Base-by-base conservation (phyloP, 2,797 vertebrate species). In the Mus spretus region DNA sequence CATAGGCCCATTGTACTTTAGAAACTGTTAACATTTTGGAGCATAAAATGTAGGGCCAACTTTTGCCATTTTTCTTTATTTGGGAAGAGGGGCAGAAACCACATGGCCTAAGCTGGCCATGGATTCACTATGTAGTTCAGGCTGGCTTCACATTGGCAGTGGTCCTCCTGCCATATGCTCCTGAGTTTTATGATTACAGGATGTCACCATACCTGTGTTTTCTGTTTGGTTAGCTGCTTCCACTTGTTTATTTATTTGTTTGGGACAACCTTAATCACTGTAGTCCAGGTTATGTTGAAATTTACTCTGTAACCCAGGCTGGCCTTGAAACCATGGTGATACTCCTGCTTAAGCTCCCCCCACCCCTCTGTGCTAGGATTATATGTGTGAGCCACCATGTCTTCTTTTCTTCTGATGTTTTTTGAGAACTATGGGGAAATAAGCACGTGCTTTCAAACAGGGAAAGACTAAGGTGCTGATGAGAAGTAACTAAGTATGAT, bases 401-500 rank as follows among this genome's bases (percentile, higher is more conserved):
- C 40, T 50, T 19, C 8, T 11, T 79, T 79, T 63, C 53, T 90
- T 50, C 74, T 78, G 22, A 26, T 78, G 10, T 47, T 82, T 93
- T n/a, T 84, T 55, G 1, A 65, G 28, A 47, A 34, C 95, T 93
- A 9, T 74, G 89, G 94, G 82, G 31, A 40, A 78, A 65, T 96
- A 83, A 72, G 78, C 31, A 63, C 34, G 61, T 91, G 5, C 82
- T 89, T 90, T 96, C 80, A 81, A 95, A 84, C 55, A 85, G 91
- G 34, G 67, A 85, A 74, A 95, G 31, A 91, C 57, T 77, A 84
- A 87, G 5, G n/a, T 83, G 0, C 59, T 97, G 26, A 72, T 91
- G 55, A 88, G 57, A 83, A 89, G 85, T 97, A 55, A 93, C 70
- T 95, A 92, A 97, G 91, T 90, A 24, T 90, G 88, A 80, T 93